These are phyloP conservation scores for Tolmerus cingulatus DNA, from an alignment of 2,888 invertebrate genomes.

Conservation along the genomic window DNA sequence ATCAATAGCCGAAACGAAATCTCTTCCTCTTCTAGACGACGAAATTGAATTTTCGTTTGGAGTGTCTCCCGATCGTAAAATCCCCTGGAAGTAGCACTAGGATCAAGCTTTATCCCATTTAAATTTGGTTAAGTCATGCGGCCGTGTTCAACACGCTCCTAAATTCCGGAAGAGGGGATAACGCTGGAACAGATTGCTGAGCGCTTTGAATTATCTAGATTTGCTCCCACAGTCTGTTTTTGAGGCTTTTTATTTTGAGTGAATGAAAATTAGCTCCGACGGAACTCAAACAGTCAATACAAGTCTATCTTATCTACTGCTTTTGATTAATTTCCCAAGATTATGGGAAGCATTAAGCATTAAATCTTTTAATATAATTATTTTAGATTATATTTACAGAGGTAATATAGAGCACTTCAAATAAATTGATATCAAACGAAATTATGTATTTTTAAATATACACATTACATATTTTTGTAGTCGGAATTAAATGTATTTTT, in stretches of 20 bases:
- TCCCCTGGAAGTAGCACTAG: background rate
- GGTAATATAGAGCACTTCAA: too few relatives aligned
- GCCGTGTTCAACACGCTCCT: background rate
- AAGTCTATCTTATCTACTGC: background rate
- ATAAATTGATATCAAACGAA: too few relatives aligned
- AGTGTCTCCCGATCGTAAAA: background rate
- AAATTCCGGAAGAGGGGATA: background rate
- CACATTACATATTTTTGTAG: too few relatives aligned
- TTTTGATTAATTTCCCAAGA: background rate
- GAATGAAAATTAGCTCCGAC: background rate
- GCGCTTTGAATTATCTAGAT: background rate
- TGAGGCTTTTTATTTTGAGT: background rate
- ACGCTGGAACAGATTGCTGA: background rate
- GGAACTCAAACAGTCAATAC: background rate
- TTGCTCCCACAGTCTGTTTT: background rate
- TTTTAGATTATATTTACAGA: too few relatives aligned
- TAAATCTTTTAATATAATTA: too few relatives aligned
- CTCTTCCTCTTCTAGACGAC: background rate
- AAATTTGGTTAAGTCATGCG: background rate
- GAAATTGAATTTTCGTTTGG: background rate
- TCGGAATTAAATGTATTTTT: too few relatives aligned
- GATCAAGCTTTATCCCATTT: background rate
- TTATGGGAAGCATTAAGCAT: background rate
- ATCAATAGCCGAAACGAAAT: background rate
- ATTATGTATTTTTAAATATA: too few relatives aligned